Percentiles rank a stretch among this genome's conserved stretches.
Conservation (phyloP, 2,888 invertebrate species). For the Polydrusus cervinus region DNA sequence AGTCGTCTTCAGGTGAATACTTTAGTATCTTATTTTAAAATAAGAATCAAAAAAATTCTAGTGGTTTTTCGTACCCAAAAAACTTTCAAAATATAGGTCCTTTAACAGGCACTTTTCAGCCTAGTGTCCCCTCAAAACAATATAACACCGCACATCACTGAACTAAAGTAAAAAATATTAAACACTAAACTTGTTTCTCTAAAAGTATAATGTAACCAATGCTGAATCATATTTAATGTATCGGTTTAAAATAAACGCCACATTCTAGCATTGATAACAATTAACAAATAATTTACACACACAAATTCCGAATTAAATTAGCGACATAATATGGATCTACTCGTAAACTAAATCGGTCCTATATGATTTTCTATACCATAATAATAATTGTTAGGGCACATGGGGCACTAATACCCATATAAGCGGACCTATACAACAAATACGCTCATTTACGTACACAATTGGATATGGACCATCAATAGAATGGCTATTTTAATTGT, state of each 20-base stretch:
- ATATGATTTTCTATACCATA: constrained; percentile 14
- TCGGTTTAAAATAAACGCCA: background rate
- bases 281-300: constrained; percentile 1
- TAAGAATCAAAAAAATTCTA: no score
- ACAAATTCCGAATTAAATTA: constrained; percentile 3
- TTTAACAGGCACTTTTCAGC: no score
- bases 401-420: constrained; percentile 35
- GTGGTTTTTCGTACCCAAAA: no score
- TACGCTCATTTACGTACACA: constrained; percentile 39
- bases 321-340: background rate
- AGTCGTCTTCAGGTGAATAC: no score
- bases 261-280: background rate
- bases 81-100: no score
- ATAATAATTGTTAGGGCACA: constrained; percentile 29
- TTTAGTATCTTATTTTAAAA: no score
- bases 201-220: no score
- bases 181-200: no score
- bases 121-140: no score
- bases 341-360: background rate
- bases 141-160: no score
- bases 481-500: constrained; percentile 46
- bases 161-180: no score
- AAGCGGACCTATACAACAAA: constrained; percentile 41
- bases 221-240: no score
- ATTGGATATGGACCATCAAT: constrained; percentile 49